Percentiles rank a stretch among this genome's conserved stretches.
These are phyloP conservation scores for Eulimnadia texana DNA, from an alignment of 1,140 invertebrate species.

Conservation along the genomic window DNA sequence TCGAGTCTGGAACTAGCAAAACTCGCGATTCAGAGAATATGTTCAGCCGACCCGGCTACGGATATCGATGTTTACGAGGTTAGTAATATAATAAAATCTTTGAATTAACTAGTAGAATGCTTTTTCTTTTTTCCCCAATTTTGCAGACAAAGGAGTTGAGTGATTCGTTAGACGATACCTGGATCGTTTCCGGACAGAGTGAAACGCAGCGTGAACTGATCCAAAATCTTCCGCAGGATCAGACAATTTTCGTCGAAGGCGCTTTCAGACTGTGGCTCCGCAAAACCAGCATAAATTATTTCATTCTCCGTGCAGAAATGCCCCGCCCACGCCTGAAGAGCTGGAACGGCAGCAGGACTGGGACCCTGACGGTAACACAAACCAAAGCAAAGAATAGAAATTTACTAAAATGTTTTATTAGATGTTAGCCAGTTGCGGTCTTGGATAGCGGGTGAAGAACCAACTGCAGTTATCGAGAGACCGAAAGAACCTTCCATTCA, in stretches of 20 bases:
- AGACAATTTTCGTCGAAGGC: slow-evolving; percentile 74
- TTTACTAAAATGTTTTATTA: slow-evolving; percentile 18
- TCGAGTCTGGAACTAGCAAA: slow-evolving; percentile 67
- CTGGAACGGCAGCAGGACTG: slow-evolving; percentile 24
- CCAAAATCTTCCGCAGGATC: slow-evolving; percentile 44
- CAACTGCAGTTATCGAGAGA: slow-evolving; percentile 15
- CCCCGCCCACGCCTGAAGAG: slow-evolving; percentile 24
- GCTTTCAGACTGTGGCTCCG: slow-evolving; percentile 66
- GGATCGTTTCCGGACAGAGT: slow-evolving; percentile 84
- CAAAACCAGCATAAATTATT: slow-evolving; percentile 63
- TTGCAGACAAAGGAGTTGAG: slow-evolving; percentile 37
- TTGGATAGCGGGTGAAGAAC: slow-evolving; percentile 23
- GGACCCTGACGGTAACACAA: slow-evolving; percentile 45
- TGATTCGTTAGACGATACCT: slow-evolving; percentile 73
- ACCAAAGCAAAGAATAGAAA: not conserved
- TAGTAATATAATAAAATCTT: no score
- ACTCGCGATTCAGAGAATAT: slow-evolving; percentile 71
- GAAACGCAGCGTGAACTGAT: slow-evolving; percentile 58
- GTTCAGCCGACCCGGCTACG: slow-evolving; percentile 63
- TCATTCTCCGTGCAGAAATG: slow-evolving; percentile 58
- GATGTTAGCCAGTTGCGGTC: slow-evolving; percentile 28
- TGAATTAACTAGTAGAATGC: no score
- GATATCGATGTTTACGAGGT: slow-evolving; percentile 52
- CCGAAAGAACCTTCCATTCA: slow-evolving; percentile 48
- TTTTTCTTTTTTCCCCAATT: slow-evolving; percentile 10